Percentiles rank a stretch among this genome's conserved stretches.
These are phyloP conservation scores for Rhyacophila brunnea DNA, from an alignment of 1,140 invertebrate genomes.

Conservation along the genomic window DNA sequence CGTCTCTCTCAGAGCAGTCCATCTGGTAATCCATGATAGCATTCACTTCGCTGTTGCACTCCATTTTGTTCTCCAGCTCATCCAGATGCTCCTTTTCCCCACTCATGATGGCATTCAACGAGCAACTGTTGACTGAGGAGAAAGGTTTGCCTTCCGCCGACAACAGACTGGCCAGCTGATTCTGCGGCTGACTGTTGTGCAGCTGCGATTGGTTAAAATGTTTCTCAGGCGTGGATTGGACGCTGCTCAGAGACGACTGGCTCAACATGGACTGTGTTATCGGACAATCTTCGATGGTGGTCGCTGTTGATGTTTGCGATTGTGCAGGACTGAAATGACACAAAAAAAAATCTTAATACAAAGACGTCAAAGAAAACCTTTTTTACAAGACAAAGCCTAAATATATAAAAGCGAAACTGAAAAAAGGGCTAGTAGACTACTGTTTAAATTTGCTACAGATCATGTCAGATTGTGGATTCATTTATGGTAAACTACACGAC, in stretches of 20 bases:
- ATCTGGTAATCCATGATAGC: too few species aligned
- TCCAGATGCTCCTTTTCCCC: neutral
- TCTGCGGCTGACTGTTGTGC: neutral
- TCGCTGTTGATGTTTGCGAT: constrained; percentile 49
- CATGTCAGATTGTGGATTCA: too few species aligned
- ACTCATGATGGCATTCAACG: too few species aligned
- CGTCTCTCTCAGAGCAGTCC: too few species aligned
- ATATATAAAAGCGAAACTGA: too few species aligned
- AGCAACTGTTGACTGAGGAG: too few species aligned
- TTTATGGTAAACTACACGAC: too few species aligned
- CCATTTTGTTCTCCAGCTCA: neutral
- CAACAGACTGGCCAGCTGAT: neutral
- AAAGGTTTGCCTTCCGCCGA: neutral
- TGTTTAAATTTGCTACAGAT: too few species aligned
- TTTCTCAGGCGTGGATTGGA: constrained; percentile 42
- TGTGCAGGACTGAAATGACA: constrained; percentile 41
- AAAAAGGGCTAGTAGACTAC: too few species aligned
- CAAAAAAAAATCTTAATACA: too few species aligned
- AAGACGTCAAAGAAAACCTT: too few species aligned
- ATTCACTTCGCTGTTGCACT: neutral
- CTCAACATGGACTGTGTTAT: constrained; percentile 34
- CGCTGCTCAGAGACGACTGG: constrained; percentile 33
- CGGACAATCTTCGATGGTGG: constrained; percentile 45
- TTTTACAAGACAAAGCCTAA: too few species aligned
- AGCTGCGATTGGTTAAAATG: constrained; percentile 17